These are phyloP conservation scores for Icerya purchasi DNA, from an alignment of 2,888 invertebrate genomes.

Conservation along the genomic window DNA sequence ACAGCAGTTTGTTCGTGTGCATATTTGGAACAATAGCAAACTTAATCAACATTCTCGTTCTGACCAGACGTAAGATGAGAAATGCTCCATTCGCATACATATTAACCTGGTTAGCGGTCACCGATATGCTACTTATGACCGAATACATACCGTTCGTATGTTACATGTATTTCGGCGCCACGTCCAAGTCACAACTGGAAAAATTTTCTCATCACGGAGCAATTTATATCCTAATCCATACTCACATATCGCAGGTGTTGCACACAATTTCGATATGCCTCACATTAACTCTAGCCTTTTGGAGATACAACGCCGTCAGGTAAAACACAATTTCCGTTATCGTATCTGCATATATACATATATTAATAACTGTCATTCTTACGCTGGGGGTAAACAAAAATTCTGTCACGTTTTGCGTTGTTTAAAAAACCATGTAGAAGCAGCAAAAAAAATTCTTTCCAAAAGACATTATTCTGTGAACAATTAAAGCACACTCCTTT, in stretches of 20 bases:
- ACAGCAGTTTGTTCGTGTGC: slow-evolving; percentile 61
- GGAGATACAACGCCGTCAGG: slow-evolving; percentile 70
- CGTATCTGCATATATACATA: too few relatives aligned
- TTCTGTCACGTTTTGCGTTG: too few relatives aligned
- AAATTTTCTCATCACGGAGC: slow-evolving; percentile 51
- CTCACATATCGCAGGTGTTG: slow-evolving; percentile 55
- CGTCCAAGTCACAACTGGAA: slow-evolving; percentile 27
- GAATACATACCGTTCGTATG: slow-evolving; percentile 58
- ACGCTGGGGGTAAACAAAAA: too few relatives aligned
- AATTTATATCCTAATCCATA: slow-evolving; percentile 53
- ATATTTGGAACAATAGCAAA: slow-evolving; percentile 72
- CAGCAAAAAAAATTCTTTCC: too few relatives aligned
- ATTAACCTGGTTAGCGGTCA: slow-evolving; percentile 61
- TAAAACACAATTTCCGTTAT: slow-evolving; percentile 24
- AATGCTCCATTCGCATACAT: slow-evolving; percentile 69
- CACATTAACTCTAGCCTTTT: slow-evolving; percentile 57
- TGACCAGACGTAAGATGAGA: slow-evolving; percentile 60
- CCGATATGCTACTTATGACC: slow-evolving; percentile 75
- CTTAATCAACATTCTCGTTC: slow-evolving; percentile 62
- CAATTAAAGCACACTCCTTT: too few relatives aligned
- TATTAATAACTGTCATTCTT: too few relatives aligned
- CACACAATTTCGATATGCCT: slow-evolving; percentile 69
- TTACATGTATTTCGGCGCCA: slow-evolving; percentile 41
- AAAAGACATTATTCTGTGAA: too few relatives aligned
- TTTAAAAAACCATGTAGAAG: too few relatives aligned